Evolutionary conservation across 2,888 invertebrate species (phyloP).

Genomic region (Merodon equestris): DNA sequence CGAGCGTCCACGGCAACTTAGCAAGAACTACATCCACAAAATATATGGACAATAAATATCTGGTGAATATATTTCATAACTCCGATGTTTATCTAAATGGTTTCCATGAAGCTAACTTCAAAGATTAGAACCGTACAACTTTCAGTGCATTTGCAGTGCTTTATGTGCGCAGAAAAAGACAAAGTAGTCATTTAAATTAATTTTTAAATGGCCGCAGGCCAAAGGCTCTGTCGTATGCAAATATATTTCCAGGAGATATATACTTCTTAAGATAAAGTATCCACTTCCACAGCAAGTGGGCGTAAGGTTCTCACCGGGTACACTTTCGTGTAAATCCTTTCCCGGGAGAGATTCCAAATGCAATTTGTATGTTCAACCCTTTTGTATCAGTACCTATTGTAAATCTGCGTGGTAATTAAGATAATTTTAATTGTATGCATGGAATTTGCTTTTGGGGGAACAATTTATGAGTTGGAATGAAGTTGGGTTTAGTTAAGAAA

Average conservation of each 20-base stretch:
- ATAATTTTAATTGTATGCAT: slow-evolving; percentile 69
- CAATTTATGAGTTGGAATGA: slow-evolving; percentile 40
- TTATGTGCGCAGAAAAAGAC: slow-evolving; percentile 62
- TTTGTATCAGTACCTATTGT: slow-evolving; percentile 58
- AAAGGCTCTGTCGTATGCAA: slow-evolving; percentile 62
- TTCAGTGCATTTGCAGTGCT: slow-evolving; percentile 40
- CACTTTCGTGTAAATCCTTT: slow-evolving; percentile 43
- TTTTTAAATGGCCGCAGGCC: slow-evolving; percentile 62
- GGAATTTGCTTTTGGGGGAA: slow-evolving; percentile 43
- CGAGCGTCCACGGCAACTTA: background rate
- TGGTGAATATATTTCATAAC: slow-evolving; percentile 64
- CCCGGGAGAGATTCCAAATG: slow-evolving; percentile 60
- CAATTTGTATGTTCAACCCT: slow-evolving; percentile 68
- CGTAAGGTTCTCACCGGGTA: slow-evolving; percentile 36
- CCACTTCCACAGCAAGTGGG: slow-evolving; percentile 42
- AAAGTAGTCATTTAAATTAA: slow-evolving; percentile 68
- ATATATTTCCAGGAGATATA: slow-evolving; percentile 63
- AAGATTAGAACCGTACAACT: slow-evolving; percentile 20
- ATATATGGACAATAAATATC: slow-evolving; percentile 55
- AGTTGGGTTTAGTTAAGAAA: too few species aligned
- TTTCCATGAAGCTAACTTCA: slow-evolving; percentile 56
- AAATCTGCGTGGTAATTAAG: slow-evolving; percentile 68
- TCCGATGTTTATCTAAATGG: slow-evolving; percentile 64
- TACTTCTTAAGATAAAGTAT: slow-evolving; percentile 64
- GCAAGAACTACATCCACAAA: slow-evolving; percentile 21